Percentiles rank a stretch among this genome's conserved stretches.
Evolutionary conservation across 2,113 vertebrate species (phyloP).

Genomic region (Amphilophus citrinellus): DNA sequence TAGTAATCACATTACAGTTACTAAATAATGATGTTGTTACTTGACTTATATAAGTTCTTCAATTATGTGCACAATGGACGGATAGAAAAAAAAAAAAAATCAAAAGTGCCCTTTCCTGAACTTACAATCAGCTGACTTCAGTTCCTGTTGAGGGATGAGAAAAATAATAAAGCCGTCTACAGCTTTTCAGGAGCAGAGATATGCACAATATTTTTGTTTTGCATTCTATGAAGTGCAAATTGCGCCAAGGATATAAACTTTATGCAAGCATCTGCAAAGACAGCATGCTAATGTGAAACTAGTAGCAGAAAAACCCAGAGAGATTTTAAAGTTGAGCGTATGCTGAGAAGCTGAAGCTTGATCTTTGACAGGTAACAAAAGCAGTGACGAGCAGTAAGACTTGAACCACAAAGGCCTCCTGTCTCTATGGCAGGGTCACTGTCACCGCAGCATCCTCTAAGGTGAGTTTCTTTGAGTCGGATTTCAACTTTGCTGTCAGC

Average conservation of each 20-base stretch:
- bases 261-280: too few species aligned
- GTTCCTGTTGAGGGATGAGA: not conserved
- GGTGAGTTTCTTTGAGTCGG: not conserved
- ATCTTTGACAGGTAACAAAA: not conserved
- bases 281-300: not conserved
- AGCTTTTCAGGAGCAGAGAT: not conserved
- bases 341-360: not conserved
- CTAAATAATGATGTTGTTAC: not conserved
- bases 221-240: not conserved
- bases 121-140: not conserved
- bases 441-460: not conserved
- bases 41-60: not conserved
- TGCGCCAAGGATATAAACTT: not conserved
- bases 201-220: not conserved
- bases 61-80: not conserved
- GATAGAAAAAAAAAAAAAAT: not conserved
- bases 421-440: not conserved
- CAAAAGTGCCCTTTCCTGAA: not conserved
- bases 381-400: not conserved
- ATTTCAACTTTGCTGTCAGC: not conserved
- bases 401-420: not conserved
- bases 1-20: slow-evolving; percentile 1
- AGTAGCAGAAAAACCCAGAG: not conserved
- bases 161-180: not conserved
- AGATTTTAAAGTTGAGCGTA: not conserved